These are phyloP conservation scores for Ardeotis arabs DNA, from an alignment of 2,113 vertebrate species.

Conservation along the genomic window DNA sequence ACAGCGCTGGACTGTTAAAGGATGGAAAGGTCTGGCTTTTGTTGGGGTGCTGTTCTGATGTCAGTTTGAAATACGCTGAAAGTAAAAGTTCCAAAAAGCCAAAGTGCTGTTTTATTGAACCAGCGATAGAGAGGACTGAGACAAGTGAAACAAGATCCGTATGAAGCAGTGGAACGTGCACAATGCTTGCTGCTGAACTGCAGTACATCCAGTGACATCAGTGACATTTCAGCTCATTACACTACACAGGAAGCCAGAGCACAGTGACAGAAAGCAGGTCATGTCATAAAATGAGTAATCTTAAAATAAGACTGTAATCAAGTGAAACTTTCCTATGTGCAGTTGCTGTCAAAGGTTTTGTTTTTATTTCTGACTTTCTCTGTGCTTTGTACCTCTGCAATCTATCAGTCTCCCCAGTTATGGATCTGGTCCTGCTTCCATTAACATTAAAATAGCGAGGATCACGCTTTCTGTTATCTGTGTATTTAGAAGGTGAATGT, in stretches of 20 bases:
- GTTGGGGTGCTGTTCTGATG: not conserved
- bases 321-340: not conserved
- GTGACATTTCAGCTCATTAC: not conserved
- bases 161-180: not conserved
- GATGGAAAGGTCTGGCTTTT: slow-evolving; percentile 27
- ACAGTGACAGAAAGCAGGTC: slow-evolving; percentile 37
- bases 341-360: slow-evolving; percentile 1
- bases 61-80: slow-evolving; percentile 39
- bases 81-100: not conserved
- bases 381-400: slow-evolving; percentile 20
- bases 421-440: not conserved
- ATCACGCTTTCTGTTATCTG: not conserved
- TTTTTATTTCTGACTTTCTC: slow-evolving; percentile 14
- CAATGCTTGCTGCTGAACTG: not conserved
- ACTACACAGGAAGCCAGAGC: not conserved
- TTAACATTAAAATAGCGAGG: not conserved
- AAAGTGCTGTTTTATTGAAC: slow-evolving; percentile 44
- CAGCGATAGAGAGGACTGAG: not conserved
- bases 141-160: slow-evolving; percentile 38
- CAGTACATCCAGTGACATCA: not conserved
- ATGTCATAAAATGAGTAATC: slow-evolving; percentile 41
- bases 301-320: slow-evolving; percentile 11
- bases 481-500: not conserved
- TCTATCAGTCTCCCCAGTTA: slow-evolving; percentile 15
- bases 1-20: not conserved